These are phyloP conservation scores for Tamias sibiricus DNA, from an alignment of 2,113 vertebrate species.

Conservation along the genomic window DNA sequence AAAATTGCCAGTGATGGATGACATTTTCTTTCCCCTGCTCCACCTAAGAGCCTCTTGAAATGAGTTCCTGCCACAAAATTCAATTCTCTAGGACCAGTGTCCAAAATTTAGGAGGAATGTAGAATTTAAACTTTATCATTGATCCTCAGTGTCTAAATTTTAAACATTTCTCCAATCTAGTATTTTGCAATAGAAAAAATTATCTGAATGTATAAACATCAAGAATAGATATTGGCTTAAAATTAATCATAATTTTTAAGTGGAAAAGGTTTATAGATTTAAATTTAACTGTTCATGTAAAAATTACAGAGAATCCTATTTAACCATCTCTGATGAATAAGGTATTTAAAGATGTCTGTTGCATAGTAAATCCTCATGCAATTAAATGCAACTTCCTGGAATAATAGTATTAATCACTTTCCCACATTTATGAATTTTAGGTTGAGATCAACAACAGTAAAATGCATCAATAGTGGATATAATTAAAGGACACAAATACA, in stretches of 20 bases:
- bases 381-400: conserved; percentile 40
- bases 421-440: not conserved
- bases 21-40: not conserved
- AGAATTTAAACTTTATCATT: not conserved
- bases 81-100: not conserved
- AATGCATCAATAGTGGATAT: not conserved
- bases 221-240: not conserved
- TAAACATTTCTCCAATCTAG: not conserved
- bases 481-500: not conserved
- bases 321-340: not conserved
- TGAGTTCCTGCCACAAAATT: not conserved
- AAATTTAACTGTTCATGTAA: conserved; percentile 39
- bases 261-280: not conserved
- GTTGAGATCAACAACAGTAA: not conserved
- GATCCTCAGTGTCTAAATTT: not conserved
- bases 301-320: conserved; percentile 3
- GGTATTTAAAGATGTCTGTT: not conserved
- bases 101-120: not conserved
- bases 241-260: not conserved
- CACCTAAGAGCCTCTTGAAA: not conserved
- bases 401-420: not conserved
- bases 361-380: not conserved
- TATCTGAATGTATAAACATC: not conserved
- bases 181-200: not conserved
- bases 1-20: not conserved